A percentile compares a stretch with the other conserved stretches of the same genome.
phyloP scores from a whole-genome alignment of 2,797 vertebrate genomes.

The Amblyopsis hoosieri region DNA sequence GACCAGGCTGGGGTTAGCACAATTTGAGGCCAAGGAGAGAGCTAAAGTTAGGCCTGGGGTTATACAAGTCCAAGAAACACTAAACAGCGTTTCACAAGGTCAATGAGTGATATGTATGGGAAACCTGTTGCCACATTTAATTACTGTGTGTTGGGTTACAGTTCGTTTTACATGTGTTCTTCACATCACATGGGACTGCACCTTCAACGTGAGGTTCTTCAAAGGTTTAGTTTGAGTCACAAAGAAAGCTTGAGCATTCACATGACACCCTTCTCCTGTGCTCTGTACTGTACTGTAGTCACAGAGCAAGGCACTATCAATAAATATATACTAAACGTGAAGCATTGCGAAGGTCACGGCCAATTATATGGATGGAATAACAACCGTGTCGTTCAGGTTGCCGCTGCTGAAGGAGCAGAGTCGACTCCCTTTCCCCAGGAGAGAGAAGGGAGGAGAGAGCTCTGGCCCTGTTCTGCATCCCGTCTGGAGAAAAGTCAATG shows the following conservation, averaged over 20 bases:
- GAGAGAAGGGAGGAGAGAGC: slow-evolving; percentile 22
- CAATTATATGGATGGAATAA: slow-evolving; percentile 64
- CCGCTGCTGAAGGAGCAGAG: slow-evolving; percentile 46
- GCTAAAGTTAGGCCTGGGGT: too few species aligned
- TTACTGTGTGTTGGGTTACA: neutral
- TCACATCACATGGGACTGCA: neutral
- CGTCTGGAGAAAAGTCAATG: slow-evolving; percentile 55
- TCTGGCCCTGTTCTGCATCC: slow-evolving; percentile 35
- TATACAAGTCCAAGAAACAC: neutral
- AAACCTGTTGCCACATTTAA: slow-evolving; percentile 12
- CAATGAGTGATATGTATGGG: slow-evolving; percentile 8
- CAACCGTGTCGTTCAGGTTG: slow-evolving; percentile 59
- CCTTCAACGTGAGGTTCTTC: too few species aligned
- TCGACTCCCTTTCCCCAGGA: slow-evolving; percentile 29
- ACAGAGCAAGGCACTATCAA: slow-evolving; percentile 39
- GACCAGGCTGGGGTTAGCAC: slow-evolving; percentile 31
- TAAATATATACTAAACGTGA: slow-evolving; percentile 46
- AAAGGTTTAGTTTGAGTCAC: neutral
- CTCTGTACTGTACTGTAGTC: slow-evolving; percentile 26
- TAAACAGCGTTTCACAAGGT: slow-evolving; percentile 21
- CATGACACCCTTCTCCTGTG: neutral
- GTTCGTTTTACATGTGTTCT: neutral
- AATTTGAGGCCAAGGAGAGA: slow-evolving; percentile 18
- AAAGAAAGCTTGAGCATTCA: neutral
- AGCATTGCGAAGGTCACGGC: slow-evolving; percentile 60